Evolutionary conservation across 2,797 vertebrate genomes (phyloP), one percentile per base, ranked within the genome.

Genomic region (Vireo griseus): DNA sequence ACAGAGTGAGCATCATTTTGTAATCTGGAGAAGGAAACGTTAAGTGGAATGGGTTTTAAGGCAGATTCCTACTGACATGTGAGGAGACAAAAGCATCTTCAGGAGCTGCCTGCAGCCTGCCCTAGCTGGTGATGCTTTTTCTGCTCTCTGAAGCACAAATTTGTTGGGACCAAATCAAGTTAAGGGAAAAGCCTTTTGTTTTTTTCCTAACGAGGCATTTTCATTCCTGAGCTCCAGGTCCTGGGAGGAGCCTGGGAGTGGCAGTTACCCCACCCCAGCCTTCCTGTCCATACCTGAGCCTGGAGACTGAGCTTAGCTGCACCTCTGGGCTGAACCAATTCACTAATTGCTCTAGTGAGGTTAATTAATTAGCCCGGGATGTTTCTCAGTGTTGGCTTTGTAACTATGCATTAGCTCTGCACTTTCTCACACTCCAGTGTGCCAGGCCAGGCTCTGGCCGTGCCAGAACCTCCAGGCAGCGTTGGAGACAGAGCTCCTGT

Each of bases 131-230:
- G 88, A 54, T 89, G 75, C 68, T 92, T 93, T 86, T 63, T 50
- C 85, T 90, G 57, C 69, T 89, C 85, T 58, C 75, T 50, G 71
- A 95, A 94, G 92, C 91, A 93, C 94, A 95, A 69, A 88, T 84
- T 48, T 39, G 21, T 83, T 67, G 91, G 91, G 90, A 95, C 95
- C 94, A 92, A 88, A 94, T 31, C 54, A 31, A 76, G 44, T 55
- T 28, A 68, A 81, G 66, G 39, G 55, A 29, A 4, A 37, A 26
- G 10, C 45, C 1, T 31, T n/a, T 63, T 62, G 71, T 54, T 52
- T 19, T 50, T 69, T 62, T 44, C 28, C 7, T 37, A 6, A 33
- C 18, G 16, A 39, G 25, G 29, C 33, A 14, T 82, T 68, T 80
- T 68, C 35, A 33, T 62, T 66, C 21, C 54, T 47, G 59, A n/a